phyloP scores from a whole-genome alignment of 2,113 vertebrate species.

The Caretta caretta region DNA sequence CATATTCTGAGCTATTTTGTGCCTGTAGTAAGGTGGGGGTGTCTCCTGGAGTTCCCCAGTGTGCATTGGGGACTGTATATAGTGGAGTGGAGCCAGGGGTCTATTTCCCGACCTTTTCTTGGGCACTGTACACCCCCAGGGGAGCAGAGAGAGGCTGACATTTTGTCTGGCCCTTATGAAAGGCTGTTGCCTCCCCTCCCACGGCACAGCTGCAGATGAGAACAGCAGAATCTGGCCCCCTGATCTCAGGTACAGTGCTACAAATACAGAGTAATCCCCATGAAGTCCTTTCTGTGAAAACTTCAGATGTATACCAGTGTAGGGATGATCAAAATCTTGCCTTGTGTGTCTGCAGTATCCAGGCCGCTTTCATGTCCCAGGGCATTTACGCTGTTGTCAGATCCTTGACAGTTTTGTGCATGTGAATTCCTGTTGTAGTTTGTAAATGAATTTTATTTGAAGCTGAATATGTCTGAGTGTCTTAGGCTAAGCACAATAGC shows the following conservation, averaged over 20 bases:
- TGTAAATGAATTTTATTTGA: neutral
- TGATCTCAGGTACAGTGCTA: neutral
- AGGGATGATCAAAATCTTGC: neutral
- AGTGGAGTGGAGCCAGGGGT: neutral
- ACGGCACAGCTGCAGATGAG: neutral
- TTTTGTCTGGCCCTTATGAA: neutral
- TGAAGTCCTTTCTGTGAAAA: neutral
- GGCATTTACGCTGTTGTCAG: neutral
- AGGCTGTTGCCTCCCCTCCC: neutral
- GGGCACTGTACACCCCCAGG: neutral
- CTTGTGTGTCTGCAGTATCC: neutral
- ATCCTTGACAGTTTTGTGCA: neutral
- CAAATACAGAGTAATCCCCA: neutral
- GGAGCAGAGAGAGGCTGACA: neutral
- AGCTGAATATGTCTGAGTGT: neutral
- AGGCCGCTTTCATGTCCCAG: neutral
- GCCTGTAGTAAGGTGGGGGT: neutral
- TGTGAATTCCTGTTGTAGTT: neutral
- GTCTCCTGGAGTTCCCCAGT: neutral
- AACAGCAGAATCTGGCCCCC: neutral
- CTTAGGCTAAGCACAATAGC: neutral
- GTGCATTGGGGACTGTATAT: neutral
- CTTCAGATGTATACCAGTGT: neutral
- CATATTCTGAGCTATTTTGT: neutral
- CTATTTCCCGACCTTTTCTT: neutral